Evolutionary conservation across 2,797 vertebrate genomes (phyloP).

Genomic region (Rachycentron canadum): DNA sequence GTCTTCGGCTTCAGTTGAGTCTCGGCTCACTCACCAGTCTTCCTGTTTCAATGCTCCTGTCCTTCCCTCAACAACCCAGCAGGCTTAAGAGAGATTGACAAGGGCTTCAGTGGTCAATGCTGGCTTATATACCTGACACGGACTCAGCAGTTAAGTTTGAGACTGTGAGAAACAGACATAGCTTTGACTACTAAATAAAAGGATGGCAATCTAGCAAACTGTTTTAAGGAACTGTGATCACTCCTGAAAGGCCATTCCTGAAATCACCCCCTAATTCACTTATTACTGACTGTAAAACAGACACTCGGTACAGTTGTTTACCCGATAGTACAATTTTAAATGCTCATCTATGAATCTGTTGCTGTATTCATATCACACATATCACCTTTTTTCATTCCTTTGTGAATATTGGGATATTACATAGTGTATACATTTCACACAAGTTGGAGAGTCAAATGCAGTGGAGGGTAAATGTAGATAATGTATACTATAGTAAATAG

Average conservation of each 20-base stretch:
- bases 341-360: too few species aligned
- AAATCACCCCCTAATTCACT: background rate
- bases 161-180: constrained; percentile 15
- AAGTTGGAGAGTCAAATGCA: too few species aligned
- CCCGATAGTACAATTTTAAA: too few species aligned
- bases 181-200: constrained; percentile 20
- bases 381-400: too few species aligned
- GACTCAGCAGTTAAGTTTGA: constrained; percentile 60
- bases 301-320: too few species aligned
- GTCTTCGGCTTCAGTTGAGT: constrained; percentile 34
- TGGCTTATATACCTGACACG: constrained; percentile 51
- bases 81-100: constrained; percentile 65
- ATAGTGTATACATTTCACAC: too few species aligned
- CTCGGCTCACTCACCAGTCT: constrained; percentile 15
- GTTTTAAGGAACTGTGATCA: background rate
- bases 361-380: too few species aligned
- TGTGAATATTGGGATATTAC: too few species aligned
- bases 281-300: background rate
- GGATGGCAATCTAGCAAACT: background rate
- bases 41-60: constrained; percentile 22
- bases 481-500: background rate
- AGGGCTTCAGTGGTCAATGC: constrained; percentile 61
- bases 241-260: background rate
- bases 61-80: constrained; percentile 41
- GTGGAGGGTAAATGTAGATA: background rate